Evolutionary conservation across 2,888 invertebrate genomes (phyloP).

Genomic region (Drosophila mimetica): DNA sequence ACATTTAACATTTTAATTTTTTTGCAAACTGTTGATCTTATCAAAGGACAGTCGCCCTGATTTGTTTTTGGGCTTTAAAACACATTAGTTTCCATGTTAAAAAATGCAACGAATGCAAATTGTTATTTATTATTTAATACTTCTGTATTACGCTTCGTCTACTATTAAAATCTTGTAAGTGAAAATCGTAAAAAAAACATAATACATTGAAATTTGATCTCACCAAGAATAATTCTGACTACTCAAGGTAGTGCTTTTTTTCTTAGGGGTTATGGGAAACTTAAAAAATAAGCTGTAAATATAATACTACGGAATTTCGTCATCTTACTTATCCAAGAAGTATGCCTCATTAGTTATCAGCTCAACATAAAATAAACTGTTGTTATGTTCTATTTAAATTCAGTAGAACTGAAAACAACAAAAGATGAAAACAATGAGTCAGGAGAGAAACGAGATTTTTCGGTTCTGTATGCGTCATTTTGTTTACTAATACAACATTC

Average conservation of each 20-base stretch:
- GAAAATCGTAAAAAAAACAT: conserved; percentile 59
- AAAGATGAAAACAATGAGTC: conserved; percentile 20
- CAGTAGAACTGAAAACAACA: background rate
- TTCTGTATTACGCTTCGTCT: conserved; percentile 63
- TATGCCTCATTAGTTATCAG: background rate
- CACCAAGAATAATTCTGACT: conserved; percentile 52
- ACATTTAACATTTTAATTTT: conserved; percentile 58
- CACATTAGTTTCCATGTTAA: conserved; percentile 67
- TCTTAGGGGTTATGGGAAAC: background rate
- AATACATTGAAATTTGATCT: conserved; percentile 69
- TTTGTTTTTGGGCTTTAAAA: conserved; percentile 45
- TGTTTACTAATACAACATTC: conserved; percentile 23
- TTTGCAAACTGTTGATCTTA: conserved; percentile 67
- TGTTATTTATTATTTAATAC: conserved; percentile 75
- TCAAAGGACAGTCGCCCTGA: conserved; percentile 54
- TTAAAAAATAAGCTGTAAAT: background rate
- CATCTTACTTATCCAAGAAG: background rate
- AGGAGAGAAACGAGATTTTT: conserved; percentile 13
- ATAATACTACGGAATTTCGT: background rate
- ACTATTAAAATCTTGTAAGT: conserved; percentile 61
- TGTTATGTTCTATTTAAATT: background rate
- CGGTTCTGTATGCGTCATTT: conserved; percentile 11
- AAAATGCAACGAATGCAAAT: conserved; percentile 74
- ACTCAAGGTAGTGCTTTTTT: background rate
- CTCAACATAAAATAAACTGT: background rate